Base-by-base conservation (phyloP, 2,888 invertebrate genomes). In the Lordiphosa fenestrarum region DNA sequence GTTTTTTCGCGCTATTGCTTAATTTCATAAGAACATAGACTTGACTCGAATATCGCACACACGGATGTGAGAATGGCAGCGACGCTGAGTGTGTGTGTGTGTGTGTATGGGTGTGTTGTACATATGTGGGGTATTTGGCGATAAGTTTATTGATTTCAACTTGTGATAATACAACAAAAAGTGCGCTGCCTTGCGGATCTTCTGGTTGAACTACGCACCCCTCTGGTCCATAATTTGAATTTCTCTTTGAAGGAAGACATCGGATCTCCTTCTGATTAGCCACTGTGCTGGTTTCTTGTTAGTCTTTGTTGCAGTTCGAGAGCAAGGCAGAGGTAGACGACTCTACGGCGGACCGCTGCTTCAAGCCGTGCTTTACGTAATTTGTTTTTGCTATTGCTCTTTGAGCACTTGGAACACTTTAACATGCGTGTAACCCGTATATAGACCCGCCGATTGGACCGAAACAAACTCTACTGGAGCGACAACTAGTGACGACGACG, bases 201-300 rank as follows among this genome's bases (percentile, higher is more conserved):
- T 39, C 44, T 1, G 23, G 19, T 13, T 56, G 53, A 66, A 66
- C 65, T 72, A 83, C 84, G 87, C 85, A 89, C 89, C 90, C 88
- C 88, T 80, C 88, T 86, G 42, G 82, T 82, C 89, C 89, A 90
- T 54, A 89, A 77, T 82, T 88, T 89, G 59, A 90, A 87, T 77
- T 87, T 89, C 70, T 89, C 89, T 80, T 88, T 89, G 63, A 89
- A 87, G 39, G 89, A 90, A 66, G 89, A 86, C 89, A 89, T 90
- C 55, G 64, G 15, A 15, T 15, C 15, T 73, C 51, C 69, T 51
- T 66, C 59, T 63, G 59, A 62, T 73, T 75, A 39, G 51, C 15
- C 25, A 40, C 51, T 49, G 25, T 39, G 15, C 10, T 39, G 19
- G 39, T 19, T 19, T 19, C 19, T 19, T 9, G 4, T 42, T 2